Base-by-base conservation (phyloP, 2,113 vertebrate species). In the Neodon shergylaensis region DNA sequence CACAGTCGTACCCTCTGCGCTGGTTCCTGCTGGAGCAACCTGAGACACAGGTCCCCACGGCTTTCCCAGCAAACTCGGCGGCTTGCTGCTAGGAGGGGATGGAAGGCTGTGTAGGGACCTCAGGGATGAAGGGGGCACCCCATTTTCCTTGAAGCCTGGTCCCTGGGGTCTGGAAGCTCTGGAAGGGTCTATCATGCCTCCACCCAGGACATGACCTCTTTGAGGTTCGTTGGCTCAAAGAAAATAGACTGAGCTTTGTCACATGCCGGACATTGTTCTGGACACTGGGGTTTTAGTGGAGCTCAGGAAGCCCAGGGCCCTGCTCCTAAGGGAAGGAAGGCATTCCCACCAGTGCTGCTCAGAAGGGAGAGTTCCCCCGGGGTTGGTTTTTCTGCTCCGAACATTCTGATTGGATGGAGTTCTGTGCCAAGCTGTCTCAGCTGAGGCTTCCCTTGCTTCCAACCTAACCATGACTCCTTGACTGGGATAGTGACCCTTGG, bases 1-100 rank as follows among this genome's bases (percentile, higher is more conserved):
- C 99, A 76, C 96, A 97, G 74, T 98, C 98, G 33, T 99, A 99
- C 92, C 98, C 99, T 16, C 96, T 99, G 84, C 99, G 99, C 92
- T 98, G 98, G 98, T 99, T 99, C 86, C 97, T 78, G 36, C 97
- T 99, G 95, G 98, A 98, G 61, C 98, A 99, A 47, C 98, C 99
- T 7, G 98, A 99, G 22, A 98, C 99, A 52, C 99, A 99, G 99
- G 99, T 99, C 97, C 93, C 81, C 47, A 63, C 58, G 16, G 73
- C 28, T 8, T 66, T 44, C 58, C 68, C 85, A 63, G 9, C 73
- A 74, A 17, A 72, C 61, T 17, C 49, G 42, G 65, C 49, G 42
- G 65, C 66, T 85, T 78, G 61, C 33, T 63, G 70, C 79, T 66
- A 33, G 81, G 96, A 39, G 7, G 52, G 36, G 88, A 89, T 47